A percentile compares a stretch with the other conserved stretches of the same genome.
Evolutionary conservation across 92 coral and sea anemone genomes (phyloP).

Genomic region (Scolanthus callimorphus): DNA sequence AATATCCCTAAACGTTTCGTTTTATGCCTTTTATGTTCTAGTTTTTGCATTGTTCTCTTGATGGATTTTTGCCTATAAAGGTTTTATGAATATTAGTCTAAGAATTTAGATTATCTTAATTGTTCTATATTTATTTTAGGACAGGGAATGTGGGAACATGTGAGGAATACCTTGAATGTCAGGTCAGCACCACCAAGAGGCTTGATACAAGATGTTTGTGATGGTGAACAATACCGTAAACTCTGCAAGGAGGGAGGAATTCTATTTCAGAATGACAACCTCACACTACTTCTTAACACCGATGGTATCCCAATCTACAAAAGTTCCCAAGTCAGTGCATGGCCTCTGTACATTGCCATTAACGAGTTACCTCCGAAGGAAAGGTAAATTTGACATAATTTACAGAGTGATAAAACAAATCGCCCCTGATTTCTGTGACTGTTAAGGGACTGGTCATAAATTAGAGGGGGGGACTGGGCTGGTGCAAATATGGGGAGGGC

Average conservation of each 20-base stretch:
- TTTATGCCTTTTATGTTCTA: no score
- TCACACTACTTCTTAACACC: conserved; percentile 45
- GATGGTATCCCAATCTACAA: conserved; percentile 56
- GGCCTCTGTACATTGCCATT: conserved; percentile 45
- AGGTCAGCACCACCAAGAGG: no score
- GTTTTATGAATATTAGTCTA: background rate
- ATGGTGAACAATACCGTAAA: conserved; percentile 25
- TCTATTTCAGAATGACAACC: conserved; percentile 11
- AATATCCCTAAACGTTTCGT: no score
- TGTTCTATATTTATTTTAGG: background rate
- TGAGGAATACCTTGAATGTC: no score
- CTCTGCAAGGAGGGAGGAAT: conserved; percentile 19
- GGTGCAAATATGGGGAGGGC: no score
- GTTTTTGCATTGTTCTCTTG: no score
- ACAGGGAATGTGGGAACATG: background rate
- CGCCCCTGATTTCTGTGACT: no score
- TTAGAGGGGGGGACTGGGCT: no score
- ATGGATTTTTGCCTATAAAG: no score
- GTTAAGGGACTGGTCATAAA: no score
- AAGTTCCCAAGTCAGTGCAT: conserved; percentile 38
- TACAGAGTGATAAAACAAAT: no score
- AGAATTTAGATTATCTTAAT: background rate
- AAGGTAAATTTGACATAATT: no score
- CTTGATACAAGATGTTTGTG: conserved; percentile 36
- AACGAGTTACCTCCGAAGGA: conserved; percentile 50